phyloP scores from a whole-genome alignment of 2,888 invertebrate genomes.

The Sisyra nigra region DNA sequence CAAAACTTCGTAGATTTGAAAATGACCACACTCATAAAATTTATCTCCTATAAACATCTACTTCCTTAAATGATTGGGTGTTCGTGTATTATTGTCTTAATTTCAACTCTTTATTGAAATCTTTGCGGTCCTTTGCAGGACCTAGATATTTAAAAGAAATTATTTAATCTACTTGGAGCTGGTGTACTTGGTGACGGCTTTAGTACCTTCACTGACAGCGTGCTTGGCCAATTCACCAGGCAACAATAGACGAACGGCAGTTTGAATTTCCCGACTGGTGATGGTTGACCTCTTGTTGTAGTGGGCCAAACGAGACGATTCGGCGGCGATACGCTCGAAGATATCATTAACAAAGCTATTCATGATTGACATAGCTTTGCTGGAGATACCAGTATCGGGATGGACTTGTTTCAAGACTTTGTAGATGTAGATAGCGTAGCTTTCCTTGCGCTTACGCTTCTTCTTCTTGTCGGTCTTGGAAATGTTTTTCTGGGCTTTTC shows the following conservation, averaged over 20 bases:
- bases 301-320: slow-evolving; percentile 44
- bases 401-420: slow-evolving; percentile 25
- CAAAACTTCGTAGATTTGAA: no score
- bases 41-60: no score
- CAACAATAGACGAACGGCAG: slow-evolving; percentile 45
- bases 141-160: no score
- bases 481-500: slow-evolving; percentile 38
- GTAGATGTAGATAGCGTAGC: slow-evolving; percentile 43
- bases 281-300: slow-evolving; percentile 49
- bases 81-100: no score
- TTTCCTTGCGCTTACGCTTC: slow-evolving; percentile 37
- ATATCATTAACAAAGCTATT: slow-evolving; percentile 61
- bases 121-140: no score
- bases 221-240: slow-evolving; percentile 60
- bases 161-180: slow-evolving; percentile 14
- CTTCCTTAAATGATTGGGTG: no score
- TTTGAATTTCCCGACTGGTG: slow-evolving; percentile 50
- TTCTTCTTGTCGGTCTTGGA: slow-evolving; percentile 40
- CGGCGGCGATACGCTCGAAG: slow-evolving; percentile 51
- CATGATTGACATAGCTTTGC: slow-evolving; percentile 57
- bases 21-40: no score
- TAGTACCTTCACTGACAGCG: slow-evolving; percentile 49
- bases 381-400: slow-evolving; percentile 47
- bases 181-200: slow-evolving; percentile 29
- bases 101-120: no score